Base-by-base conservation (phyloP, 2,113 vertebrate genomes). In the Ellobius talpinus region DNA sequence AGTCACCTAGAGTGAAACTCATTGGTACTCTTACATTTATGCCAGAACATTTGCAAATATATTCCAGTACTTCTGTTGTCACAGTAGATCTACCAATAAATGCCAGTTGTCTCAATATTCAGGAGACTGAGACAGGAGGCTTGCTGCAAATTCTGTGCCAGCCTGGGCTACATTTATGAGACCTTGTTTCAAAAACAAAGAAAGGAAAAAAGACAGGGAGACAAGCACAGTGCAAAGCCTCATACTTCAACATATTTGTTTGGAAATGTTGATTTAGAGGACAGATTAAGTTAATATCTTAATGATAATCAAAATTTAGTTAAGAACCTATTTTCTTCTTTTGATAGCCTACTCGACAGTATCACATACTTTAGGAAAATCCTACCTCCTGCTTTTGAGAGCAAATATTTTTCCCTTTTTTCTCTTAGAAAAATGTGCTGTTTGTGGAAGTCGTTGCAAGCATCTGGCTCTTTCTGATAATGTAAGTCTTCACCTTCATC, bases 381-480 rank as follows among this genome's bases (percentile, higher is more conserved):
- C 52, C 92, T 89, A 95, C 29, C 52, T 96, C 31, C 52, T 55
- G 7, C 12, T 16, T 14, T 23, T 89, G 65, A 96, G 13, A 97
- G 89, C 73, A 70, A 81, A 94, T 45, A 3, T 55, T 90, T 88
- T 94, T 23, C 4, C 45, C 36, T 72, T 97, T 84, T 84, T 70
- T 33, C 55, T 42, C 63, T 91, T 92, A 99, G 99, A 99, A 95
- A 98, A 99, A 96, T 99, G 99, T 97, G 93, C 95, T 45, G 88
- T 99, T 73, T 99, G 99, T 97, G 98, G 98, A 94, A 97, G 96
- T 93, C 97, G 95, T 96, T 99, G 99, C 97, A 99, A 98, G 93
- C 99, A 99, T 95, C 97, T 99, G 93, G 97, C 98, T 91, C 98
- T 99, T 98, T 99, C 99, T 95, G 99, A 99, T 91, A 97, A 99